Evolutionary conservation across 2,797 vertebrate species (phyloP).

Genomic region (Pantherophis vulpinus): DNA sequence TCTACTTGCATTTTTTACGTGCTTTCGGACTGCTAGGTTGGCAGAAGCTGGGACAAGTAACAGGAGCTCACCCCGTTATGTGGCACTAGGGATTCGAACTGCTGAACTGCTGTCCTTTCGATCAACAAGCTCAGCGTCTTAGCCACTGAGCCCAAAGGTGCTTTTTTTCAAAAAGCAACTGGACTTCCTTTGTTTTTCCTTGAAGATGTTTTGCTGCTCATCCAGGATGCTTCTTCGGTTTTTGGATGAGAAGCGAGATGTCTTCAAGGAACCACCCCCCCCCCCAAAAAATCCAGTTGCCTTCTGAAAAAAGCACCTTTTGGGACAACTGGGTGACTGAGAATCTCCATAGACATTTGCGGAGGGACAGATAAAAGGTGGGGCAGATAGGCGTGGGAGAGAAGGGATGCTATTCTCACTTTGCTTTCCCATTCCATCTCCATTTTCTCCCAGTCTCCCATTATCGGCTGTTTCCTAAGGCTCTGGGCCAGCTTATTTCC

Average conservation of each 20-base stretch:
- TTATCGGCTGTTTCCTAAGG: slow-evolving; percentile 95
- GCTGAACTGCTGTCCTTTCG: no score
- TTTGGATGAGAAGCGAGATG: neutral
- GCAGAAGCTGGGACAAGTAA: no score
- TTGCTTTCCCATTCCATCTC: neutral
- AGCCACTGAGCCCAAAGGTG: no score
- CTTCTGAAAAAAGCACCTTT: neutral
- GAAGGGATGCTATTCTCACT: neutral
- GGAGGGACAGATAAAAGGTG: neutral
- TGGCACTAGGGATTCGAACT: no score
- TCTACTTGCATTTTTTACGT: no score
- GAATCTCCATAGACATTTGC: neutral
- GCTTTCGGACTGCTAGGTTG: no score
- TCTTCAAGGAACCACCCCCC: neutral
- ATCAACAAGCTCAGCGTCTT: no score
- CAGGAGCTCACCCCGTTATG: no score
- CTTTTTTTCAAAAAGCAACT: neutral
- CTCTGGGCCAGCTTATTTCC: slow-evolving; percentile 89
- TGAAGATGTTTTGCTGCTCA: neutral
- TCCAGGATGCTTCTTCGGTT: neutral
- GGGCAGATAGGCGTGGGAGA: neutral
- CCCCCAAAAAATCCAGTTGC: neutral
- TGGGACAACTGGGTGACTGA: neutral
- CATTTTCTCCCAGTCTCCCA: slow-evolving; percentile 81
- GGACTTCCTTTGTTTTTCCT: neutral